These are phyloP conservation scores for Drosophila arawakana DNA, from an alignment of 1,140 invertebrate genomes.

Conservation along the genomic window DNA sequence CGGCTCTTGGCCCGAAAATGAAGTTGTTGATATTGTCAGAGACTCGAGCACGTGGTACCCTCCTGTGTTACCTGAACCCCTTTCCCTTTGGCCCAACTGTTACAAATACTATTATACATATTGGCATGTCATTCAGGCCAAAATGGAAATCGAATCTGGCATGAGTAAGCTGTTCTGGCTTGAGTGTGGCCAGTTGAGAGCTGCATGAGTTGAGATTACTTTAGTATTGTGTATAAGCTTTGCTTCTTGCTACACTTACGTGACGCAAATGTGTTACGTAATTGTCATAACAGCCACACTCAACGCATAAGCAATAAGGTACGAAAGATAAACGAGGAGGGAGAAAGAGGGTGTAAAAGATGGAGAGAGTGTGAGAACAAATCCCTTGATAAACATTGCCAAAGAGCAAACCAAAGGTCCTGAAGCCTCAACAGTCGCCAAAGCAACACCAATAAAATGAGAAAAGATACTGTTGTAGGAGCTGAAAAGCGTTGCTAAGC, in stretches of 20 bases:
- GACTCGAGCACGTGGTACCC: conserved; percentile 57
- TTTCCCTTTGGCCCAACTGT: background rate
- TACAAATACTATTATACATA: conserved; percentile 3
- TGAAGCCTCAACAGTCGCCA: conserved; percentile 24
- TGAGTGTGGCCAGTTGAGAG: conserved; percentile 32
- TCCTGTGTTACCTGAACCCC: too few species aligned
- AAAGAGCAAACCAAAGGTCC: conserved; percentile 21
- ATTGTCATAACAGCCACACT: conserved; percentile 69
- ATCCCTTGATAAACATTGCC: conserved; percentile 62
- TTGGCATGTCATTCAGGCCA: conserved; percentile 56
- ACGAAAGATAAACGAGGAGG: background rate
- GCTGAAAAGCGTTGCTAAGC: conserved; percentile 28
- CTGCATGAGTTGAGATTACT: conserved; percentile 67
- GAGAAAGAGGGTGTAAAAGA: background rate
- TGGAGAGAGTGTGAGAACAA: conserved; percentile 19
- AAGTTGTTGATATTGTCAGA: conserved; percentile 69
- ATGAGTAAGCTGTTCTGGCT: conserved; percentile 63
- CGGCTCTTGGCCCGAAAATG: conserved; percentile 53
- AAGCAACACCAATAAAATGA: conserved; percentile 10
- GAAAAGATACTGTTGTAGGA: background rate
- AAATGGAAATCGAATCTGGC: conserved; percentile 39
- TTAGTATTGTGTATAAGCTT: conserved; percentile 13
- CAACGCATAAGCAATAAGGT: conserved; percentile 19
- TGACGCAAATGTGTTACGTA: conserved; percentile 76
- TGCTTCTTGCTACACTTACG: conserved; percentile 52